Evolutionary conservation across 2,113 vertebrate genomes (phyloP).

Genomic region (Stictonetta naevosa): DNA sequence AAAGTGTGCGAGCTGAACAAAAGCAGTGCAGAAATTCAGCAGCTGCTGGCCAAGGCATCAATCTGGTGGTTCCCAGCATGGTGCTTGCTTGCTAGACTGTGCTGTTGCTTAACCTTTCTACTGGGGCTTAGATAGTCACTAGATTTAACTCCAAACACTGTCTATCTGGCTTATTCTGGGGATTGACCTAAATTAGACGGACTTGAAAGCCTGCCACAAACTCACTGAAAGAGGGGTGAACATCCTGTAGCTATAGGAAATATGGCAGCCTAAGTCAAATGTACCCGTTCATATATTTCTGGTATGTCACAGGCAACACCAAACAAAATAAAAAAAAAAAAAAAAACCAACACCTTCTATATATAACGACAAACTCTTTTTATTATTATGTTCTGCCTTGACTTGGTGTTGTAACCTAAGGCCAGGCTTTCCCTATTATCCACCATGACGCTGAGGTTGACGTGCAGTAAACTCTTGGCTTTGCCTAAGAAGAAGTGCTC

Average conservation of each 20-base stretch:
- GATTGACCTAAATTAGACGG: background rate
- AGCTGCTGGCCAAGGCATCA: background rate
- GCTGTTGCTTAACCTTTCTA: background rate
- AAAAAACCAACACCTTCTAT: background rate
- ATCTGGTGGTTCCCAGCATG: fast-evolving
- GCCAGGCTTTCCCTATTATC: background rate
- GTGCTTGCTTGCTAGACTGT: background rate
- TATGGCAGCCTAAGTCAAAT: fast-evolving
- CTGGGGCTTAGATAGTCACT: background rate
- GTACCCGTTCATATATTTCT: background rate
- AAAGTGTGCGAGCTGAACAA: background rate
- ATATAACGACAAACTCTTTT: background rate
- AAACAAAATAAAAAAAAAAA: too few species aligned
- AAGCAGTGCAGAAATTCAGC: background rate
- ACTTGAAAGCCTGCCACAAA: background rate
- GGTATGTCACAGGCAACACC: background rate
- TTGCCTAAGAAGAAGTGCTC: background rate
- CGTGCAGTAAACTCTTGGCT: background rate
- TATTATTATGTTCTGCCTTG: background rate
- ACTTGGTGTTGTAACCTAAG: background rate
- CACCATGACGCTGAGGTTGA: background rate
- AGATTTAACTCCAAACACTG: background rate
- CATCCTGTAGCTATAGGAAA: background rate
- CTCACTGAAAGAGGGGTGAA: background rate
- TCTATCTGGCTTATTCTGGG: background rate